Base-by-base conservation (phyloP, 2,888 invertebrate species). In the Metalampra italica region DNA sequence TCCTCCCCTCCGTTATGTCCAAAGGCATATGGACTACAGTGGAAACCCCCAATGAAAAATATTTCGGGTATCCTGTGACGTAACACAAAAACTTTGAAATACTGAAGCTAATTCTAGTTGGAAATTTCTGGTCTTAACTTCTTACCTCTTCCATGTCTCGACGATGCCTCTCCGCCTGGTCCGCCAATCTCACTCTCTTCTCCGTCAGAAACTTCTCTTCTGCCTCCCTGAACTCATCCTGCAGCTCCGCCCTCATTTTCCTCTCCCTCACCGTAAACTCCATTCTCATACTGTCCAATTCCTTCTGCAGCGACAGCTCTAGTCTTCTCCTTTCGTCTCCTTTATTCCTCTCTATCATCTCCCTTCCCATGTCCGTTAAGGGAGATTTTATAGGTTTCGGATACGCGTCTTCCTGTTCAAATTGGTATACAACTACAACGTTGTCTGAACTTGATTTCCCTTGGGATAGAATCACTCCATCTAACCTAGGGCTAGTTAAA, bases 211-310 rank as follows among this genome's bases (percentile, higher is more conserved):
- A 87, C 60, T 83, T 85, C 50, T 87, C 85, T 47, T 91, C 90
- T 1, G 85, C 78, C 54, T 82, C 85, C 48, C 78, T 87, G 60
- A 92, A 81, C 63, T 91, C 91, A 32, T 83, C 82, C 44, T 87
- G 82, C 50, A 92, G 65, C 60, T 90, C 91, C 13, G 89, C 85
- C 66, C 75, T 91, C 90, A 72, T 88, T 74, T 69, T 91, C 80
- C 71, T 92, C 62, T 79, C 92, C 77, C 68, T 91, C 51, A 85
- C 84, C 52, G 91, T 88, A 62, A 92, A 87, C 46, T 92, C 92
- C 54, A 91, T 88, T 60, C 91, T 91, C 44, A 92, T 76, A 56
- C 77, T 66, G 59, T 91, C 87, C 55, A 92, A 75, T 68, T 91
- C 91, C 49, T 87, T 89, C 64, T 91, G 82, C 54, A 88, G 59